phyloP scores from a whole-genome alignment of 35 echinoderm and acorn worm species.

The Lytechinus variegatus region DNA sequence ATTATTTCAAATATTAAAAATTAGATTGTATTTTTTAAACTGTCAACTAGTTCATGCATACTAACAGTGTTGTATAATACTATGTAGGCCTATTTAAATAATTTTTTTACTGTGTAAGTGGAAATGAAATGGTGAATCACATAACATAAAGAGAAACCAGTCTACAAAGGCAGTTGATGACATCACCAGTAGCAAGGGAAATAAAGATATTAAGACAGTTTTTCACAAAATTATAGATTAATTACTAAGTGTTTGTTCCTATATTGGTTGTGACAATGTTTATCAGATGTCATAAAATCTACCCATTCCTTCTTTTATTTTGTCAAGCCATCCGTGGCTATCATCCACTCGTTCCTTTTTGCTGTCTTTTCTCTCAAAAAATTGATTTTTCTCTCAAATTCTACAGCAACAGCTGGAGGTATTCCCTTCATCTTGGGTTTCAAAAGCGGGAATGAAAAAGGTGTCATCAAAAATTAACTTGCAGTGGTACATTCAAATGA shows the following conservation, averaged over 20 bases:
- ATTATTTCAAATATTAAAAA: no score
- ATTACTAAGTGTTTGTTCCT: constrained; percentile 15
- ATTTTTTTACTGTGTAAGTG: no score
- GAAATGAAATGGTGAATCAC: no score
- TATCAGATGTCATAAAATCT: background rate
- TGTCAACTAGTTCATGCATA: no score
- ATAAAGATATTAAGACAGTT: background rate
- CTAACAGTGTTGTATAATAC: no score
- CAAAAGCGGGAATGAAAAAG: background rate
- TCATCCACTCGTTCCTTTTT: background rate
- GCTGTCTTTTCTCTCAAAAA: background rate
- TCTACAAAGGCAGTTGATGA: no score
- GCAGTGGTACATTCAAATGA: background rate
- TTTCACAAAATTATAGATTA: background rate
- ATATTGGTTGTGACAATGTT: background rate
- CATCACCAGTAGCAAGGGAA: background rate
- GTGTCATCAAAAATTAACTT: constrained; percentile 43
- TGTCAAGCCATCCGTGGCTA: background rate
- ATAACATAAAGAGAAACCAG: no score
- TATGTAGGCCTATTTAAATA: no score
- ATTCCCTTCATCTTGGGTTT: constrained; percentile 6
- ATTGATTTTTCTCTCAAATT: constrained; percentile 40
- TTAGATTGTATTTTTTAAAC: no score
- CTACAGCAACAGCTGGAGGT: background rate
- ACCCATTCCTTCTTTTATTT: background rate